A percentile compares a stretch with the other conserved stretches of the same genome.
Evolutionary conservation across 1,140 invertebrate species (phyloP).

Genomic region (Portunus trituberculatus): DNA sequence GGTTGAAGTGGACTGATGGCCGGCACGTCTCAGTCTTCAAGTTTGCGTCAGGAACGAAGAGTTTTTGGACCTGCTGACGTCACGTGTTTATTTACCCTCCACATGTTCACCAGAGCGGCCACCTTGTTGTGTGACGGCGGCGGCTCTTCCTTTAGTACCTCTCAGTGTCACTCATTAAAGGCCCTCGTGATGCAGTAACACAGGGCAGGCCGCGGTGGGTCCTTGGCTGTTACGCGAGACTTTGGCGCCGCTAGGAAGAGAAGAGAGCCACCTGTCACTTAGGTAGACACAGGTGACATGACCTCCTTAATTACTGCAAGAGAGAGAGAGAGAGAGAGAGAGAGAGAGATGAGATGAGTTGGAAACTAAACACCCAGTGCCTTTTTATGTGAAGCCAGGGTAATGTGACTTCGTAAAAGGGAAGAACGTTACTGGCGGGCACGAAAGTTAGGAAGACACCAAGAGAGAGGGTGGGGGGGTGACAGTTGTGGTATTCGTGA

Average conservation of each 20-base stretch:
- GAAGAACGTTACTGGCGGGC: background rate
- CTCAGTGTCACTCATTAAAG: background rate
- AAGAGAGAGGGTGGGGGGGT: background rate
- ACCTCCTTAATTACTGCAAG: background rate
- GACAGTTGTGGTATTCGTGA: background rate
- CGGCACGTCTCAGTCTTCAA: too few relatives aligned
- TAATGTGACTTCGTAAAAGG: background rate
- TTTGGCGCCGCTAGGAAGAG: background rate
- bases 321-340: constrained; percentile 13
- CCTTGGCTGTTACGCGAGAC: background rate
- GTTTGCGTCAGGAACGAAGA: too few relatives aligned
- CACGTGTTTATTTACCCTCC: too few relatives aligned
- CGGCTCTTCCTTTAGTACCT: background rate
- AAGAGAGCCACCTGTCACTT: background rate
- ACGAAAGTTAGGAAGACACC: background rate
- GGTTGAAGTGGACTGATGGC: too few relatives aligned
- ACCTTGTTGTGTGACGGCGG: background rate
- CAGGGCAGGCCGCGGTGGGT: background rate
- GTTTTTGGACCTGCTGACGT: too few relatives aligned
- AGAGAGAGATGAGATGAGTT: background rate
- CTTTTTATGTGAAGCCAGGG: background rate
- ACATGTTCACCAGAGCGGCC: too few relatives aligned
- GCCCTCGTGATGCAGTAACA: background rate
- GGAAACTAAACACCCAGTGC: background rate
- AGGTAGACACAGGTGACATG: background rate